Base-by-base conservation (phyloP, 1,140 invertebrate genomes). In the Drosophila mauritiana region DNA sequence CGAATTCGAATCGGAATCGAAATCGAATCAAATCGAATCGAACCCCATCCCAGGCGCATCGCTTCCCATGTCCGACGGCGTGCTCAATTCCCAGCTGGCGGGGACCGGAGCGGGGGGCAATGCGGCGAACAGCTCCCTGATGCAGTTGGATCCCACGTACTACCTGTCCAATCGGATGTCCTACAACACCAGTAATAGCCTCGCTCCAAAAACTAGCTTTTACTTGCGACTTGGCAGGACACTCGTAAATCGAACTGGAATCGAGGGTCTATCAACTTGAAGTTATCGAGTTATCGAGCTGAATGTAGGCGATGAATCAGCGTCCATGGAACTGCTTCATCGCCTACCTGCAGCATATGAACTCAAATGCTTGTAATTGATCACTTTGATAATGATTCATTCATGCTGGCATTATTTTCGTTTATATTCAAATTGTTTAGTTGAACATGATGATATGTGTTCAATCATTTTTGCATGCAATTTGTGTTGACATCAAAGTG, bases 91-190 rank as follows among this genome's bases (percentile, higher is more conserved):
- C 22, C 74, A 81, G 51, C 76, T 85, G 76, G 52, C 70, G 49
- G 73, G 63, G 62, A 78, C 68, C 75, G 83, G 67, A 58, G 72
- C 74, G 46, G 77, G 83, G 57, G 78, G 69, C 70, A 86, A 86
- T 57, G 51, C 63, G 74, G 48, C 84, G 48, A 72, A 83, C 65
- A 91, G 81, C 76, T 61, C 90, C 73, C 58, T 91, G 69, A 73
- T 92, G 57, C 84, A 86, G 49, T 79, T 91, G 85, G 91, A 92
- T 7, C 53, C 83, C 65, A 54, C 63, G 70, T 91, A 80, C 83
- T 91, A 74, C 88, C 39, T 91, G 78, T 59, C 84, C 86, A 91
- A 81, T 92, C 91, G 91, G 91, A 90, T 91, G 76, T 17, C 83
- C 34, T 92, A 91, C 69, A 90, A 78, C 80, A 80, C 90, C 80